Base-by-base conservation (phyloP, 2,888 invertebrate species). In the Trypoxylon attenuatum region DNA sequence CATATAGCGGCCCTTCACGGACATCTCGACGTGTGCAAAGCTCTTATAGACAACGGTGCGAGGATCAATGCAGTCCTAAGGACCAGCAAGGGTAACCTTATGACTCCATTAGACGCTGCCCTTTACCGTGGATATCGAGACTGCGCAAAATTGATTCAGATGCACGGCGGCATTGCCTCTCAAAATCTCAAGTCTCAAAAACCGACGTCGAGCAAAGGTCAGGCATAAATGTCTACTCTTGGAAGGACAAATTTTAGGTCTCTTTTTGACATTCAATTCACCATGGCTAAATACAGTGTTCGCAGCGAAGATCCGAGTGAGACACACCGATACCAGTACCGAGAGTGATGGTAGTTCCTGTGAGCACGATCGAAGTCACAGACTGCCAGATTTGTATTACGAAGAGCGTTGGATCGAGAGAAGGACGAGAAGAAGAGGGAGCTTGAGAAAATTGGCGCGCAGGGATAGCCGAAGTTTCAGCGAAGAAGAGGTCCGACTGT, bases 1-100 rank as follows among this genome's bases (percentile, higher is more conserved):
- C 99, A 99, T 87, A 93, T 99, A 65, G 97, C 98, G 0, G 97
- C 98, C 5, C 91, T 96, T 45, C 94, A 96, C 78, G 98, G 98
- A 80, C 95, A 97, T 84, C 92, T 97, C 2, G 97, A 97, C 86
- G 93, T 98, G 88, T 97, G 97, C 87, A 96, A 94, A 87, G 89
- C 93, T 66, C 88, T 97, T 13, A 85, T 97, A 57, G 96, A 97
- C 82, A 90, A 92, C 50, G 94, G 94, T 0, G 96, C 96, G 0
- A 92, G 95, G 82, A 91, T 96, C 1, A 97, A 97, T 87, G 92
- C 94, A 0, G 90, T 97, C 15, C 91, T 96, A 73, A 90, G 94
- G 57, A 95, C 94, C 27, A 92, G 93, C 0, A 94, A 94, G 86
- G 96, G 96, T 64, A 91, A 93, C 66, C 91, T 94, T 51, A 91